phyloP scores from a whole-genome alignment of 2,113 vertebrate genomes.

The Helogale parvula region DNA sequence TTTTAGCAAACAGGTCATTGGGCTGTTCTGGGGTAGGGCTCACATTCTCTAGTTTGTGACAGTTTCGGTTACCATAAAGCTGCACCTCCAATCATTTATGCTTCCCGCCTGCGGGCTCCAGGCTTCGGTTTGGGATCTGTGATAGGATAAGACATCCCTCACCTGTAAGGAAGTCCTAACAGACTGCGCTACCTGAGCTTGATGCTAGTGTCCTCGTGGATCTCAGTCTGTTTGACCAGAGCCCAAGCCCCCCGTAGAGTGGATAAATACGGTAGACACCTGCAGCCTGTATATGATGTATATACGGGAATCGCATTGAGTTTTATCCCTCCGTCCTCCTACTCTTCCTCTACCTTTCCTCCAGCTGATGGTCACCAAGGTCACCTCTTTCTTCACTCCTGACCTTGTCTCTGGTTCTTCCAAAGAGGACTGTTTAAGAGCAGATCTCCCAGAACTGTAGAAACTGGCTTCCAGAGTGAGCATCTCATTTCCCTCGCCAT shows the following conservation, averaged over 20 bases:
- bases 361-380: too few species aligned
- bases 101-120: not conserved
- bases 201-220: not conserved
- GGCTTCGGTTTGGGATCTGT: not conserved
- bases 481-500: not conserved
- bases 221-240: not conserved
- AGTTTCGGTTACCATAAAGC: too few species aligned
- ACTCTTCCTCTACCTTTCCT: not conserved
- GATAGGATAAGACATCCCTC: not conserved
- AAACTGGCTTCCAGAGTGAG: not conserved
- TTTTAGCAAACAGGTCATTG: not conserved
- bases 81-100: rapidly evolving
- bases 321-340: too few species aligned
- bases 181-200: not conserved
- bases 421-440: not conserved
- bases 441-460: not conserved
- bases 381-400: not conserved
- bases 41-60: not conserved
- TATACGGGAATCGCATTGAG: not conserved
- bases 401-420: not conserved
- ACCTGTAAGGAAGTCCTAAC: too few species aligned
- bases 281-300: not conserved
- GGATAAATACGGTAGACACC: not conserved
- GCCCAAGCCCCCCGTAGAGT: not conserved
- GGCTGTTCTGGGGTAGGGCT: too few species aligned